Evolutionary conservation across 2,888 invertebrate species (phyloP).

Genomic region (Metallyticus violacea): DNA sequence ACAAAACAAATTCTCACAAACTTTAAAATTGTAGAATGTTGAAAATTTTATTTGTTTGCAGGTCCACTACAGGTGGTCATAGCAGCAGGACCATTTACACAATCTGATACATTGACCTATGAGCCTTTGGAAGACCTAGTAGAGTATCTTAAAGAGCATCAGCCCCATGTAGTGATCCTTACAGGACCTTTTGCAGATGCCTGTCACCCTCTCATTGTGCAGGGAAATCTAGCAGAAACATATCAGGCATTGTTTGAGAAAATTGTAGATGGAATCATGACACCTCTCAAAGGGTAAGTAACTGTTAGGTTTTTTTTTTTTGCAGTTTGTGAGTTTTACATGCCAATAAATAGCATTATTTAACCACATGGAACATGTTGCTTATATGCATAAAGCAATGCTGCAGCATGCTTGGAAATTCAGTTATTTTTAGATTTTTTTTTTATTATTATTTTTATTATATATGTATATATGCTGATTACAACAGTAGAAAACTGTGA

Average conservation of each 20-base stretch:
- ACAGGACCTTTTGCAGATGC: slow-evolving; percentile 83
- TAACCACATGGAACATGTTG: too few relatives aligned
- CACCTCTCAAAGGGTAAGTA: slow-evolving; percentile 61
- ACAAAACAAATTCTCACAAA: too few relatives aligned
- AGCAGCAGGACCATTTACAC: slow-evolving; percentile 82
- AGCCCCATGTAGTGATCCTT: slow-evolving; percentile 78
- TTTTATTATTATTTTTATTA: too few relatives aligned
- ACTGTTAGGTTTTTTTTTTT: too few relatives aligned
- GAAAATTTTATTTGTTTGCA: slow-evolving; percentile 36
- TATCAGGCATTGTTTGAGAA: slow-evolving; percentile 74
- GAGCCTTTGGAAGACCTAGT: slow-evolving; percentile 80
- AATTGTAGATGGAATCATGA: slow-evolving; percentile 63
- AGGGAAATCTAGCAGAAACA: slow-evolving; percentile 61
- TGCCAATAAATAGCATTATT: too few relatives aligned
- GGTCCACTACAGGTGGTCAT: slow-evolving; percentile 65
- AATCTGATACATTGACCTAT: slow-evolving; percentile 70
- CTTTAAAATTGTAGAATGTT: too few relatives aligned
- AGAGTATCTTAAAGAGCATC: slow-evolving; percentile 59
- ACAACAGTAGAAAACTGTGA: too few relatives aligned
- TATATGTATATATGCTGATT: too few relatives aligned
- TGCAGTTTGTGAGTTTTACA: too few relatives aligned
- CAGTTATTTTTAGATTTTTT: too few relatives aligned
- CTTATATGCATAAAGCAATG: too few relatives aligned
- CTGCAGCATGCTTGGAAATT: too few relatives aligned
- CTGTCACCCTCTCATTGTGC: slow-evolving; percentile 60